A percentile compares a stretch with the other conserved stretches of the same genome.
phyloP scores from a whole-genome alignment of 2,113 vertebrate species.

The Heterocephalus glaber region DNA sequence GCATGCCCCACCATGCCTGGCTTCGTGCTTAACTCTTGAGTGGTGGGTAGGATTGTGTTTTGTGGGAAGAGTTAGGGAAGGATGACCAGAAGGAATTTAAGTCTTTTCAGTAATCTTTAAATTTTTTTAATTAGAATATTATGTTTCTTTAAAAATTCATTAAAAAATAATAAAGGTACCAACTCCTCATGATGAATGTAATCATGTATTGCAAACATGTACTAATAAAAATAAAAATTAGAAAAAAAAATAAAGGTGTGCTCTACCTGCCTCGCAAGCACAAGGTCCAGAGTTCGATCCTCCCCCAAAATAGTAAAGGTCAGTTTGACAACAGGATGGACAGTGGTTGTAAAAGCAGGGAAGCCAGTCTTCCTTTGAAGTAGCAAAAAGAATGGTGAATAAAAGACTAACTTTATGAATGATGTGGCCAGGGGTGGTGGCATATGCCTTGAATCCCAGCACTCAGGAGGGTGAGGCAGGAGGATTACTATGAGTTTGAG shows the following conservation, averaged over 20 bases:
- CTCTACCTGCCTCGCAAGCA: too few relatives aligned
- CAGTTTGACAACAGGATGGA: background rate
- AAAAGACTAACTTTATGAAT: background rate
- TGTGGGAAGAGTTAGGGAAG: background rate
- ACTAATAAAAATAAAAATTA: too few relatives aligned
- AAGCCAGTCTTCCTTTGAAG: background rate
- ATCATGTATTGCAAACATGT: too few relatives aligned
- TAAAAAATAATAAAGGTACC: background rate
- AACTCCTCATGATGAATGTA: too few relatives aligned
- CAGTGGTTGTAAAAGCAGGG: background rate
- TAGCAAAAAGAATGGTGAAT: background rate
- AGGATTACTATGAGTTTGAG: too few relatives aligned
- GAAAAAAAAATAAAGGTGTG: background rate
- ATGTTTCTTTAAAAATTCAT: background rate
- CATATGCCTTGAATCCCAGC: too few relatives aligned
- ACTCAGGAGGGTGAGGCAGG: too few relatives aligned
- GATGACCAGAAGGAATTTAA: background rate
- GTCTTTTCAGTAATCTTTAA: background rate
- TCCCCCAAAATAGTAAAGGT: background rate
- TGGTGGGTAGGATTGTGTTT: too few relatives aligned
- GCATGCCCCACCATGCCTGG: background rate
- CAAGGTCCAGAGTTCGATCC: too few relatives aligned
- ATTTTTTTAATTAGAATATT: background rate
- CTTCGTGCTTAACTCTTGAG: too few relatives aligned
- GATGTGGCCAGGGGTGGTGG: too few relatives aligned